These are phyloP conservation scores for Apostichopus japonicus DNA, from an alignment of 35 echinoderm and acorn worm genomes.

Conservation along the genomic window DNA sequence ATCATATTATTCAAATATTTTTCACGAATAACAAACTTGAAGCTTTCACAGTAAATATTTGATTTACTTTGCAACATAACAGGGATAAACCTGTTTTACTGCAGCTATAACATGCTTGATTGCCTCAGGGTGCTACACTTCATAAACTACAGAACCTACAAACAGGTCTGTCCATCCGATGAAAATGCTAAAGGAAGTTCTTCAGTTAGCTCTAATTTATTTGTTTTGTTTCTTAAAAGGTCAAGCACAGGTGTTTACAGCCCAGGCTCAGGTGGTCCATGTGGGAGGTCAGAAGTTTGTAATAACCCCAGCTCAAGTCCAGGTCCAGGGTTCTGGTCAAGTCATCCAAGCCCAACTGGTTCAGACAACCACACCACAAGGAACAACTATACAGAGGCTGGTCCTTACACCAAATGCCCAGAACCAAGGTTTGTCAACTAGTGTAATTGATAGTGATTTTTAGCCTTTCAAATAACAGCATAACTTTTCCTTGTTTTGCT, in stretches of 20 bases:
- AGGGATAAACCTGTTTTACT: neutral
- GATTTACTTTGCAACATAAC: too few relatives aligned
- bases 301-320: slow-evolving; percentile 90
- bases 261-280: slow-evolving; percentile 88
- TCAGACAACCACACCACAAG: slow-evolving; percentile 87
- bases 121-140: too few relatives aligned
- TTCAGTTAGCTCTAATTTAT: neutral
- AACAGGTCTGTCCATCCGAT: too few relatives aligned
- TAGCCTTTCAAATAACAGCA: too few relatives aligned
- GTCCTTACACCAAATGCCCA: slow-evolving; percentile 86
- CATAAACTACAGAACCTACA: too few relatives aligned
- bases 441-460: too few relatives aligned
- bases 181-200: neutral
- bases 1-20: too few relatives aligned
- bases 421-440: slow-evolving; percentile 3
- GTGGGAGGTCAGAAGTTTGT: slow-evolving; percentile 98
- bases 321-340: slow-evolving; percentile 90
- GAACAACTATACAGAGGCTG: slow-evolving; percentile 86
- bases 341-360: slow-evolving; percentile 93
- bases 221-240: slow-evolving; percentile 27
- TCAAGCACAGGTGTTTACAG: slow-evolving; percentile 92
- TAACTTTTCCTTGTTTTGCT: too few relatives aligned
- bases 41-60: too few relatives aligned
- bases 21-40: too few relatives aligned
- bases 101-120: neutral